Percentiles rank a stretch among this genome's conserved stretches.
Conservation (phyloP, 2,888 invertebrate species). For the Diogma glabrata region DNA sequence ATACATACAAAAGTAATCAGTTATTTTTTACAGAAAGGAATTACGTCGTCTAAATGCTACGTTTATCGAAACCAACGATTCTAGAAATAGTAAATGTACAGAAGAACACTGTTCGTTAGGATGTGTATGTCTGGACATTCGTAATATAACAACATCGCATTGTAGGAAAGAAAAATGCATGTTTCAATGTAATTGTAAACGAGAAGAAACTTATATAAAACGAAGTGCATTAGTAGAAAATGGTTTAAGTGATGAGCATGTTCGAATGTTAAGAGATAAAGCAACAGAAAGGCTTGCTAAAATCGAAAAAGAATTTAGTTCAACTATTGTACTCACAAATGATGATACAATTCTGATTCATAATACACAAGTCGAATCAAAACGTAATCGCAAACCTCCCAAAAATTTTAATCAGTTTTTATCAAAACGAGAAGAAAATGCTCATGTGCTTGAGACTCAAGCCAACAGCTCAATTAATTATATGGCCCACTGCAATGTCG, state of each 20-base stretch:
- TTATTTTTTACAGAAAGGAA: conserved; percentile 36
- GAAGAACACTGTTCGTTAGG: conserved; percentile 49
- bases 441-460: conserved; percentile 11
- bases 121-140: conserved; percentile 48
- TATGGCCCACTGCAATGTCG: conserved; percentile 27
- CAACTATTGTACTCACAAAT: conserved; percentile 53
- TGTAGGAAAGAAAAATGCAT: conserved; percentile 45
- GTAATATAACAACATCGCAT: conserved; percentile 40
- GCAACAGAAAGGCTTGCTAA: conserved; percentile 45
- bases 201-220: neutral
- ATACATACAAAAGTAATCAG: too few species aligned
- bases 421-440: conserved; percentile 17
- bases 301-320: conserved; percentile 60
- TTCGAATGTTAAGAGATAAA: conserved; percentile 31
- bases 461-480: conserved; percentile 19
- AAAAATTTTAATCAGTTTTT: conserved; percentile 30
- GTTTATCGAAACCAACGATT: conserved; percentile 40
- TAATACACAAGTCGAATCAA: conserved; percentile 36
- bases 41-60: conserved; percentile 52
- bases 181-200: conserved; percentile 37
- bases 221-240: neutral
- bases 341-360: conserved; percentile 54
- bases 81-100: conserved; percentile 31
- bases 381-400: conserved; percentile 38
- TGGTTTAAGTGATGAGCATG: conserved; percentile 30